Percentiles rank a stretch among this genome's conserved stretches.
Evolutionary conservation across 2,797 vertebrate species (phyloP).

Genomic region (Hirundo rustica): DNA sequence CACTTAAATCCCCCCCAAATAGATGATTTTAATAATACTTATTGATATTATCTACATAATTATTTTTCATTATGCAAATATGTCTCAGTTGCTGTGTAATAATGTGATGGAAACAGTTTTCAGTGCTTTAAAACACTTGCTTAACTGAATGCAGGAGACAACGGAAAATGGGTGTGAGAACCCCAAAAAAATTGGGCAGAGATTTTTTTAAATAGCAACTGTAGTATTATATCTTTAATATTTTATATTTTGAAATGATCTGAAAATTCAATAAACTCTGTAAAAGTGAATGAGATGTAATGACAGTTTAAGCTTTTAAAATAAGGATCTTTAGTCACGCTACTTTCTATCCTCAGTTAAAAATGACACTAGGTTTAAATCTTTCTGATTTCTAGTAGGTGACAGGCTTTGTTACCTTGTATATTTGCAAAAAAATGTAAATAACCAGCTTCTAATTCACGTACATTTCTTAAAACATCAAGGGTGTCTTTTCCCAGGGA

Average conservation of each 20-base stretch:
- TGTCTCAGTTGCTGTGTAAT: neutral
- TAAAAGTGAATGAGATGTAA: neutral
- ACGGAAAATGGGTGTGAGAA: neutral
- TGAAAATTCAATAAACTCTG: neutral
- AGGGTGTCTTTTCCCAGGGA: neutral
- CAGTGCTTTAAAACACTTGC: neutral
- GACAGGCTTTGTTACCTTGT: neutral
- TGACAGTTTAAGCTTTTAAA: neutral
- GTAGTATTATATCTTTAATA: neutral
- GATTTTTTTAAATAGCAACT: neutral
- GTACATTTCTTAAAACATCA: neutral
- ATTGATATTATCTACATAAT: constrained; percentile 57
- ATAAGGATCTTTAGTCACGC: neutral
- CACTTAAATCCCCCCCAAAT: neutral
- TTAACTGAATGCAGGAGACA: neutral
- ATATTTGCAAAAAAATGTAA: neutral
- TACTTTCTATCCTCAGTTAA: neutral
- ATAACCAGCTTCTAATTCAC: neutral
- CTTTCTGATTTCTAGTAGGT: neutral
- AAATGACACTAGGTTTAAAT: neutral
- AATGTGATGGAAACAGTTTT: neutral
- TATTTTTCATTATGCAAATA: constrained; percentile 69
- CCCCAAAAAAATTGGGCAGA: neutral
- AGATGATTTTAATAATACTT: constrained; percentile 58
- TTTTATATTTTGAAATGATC: neutral